A percentile compares a stretch with the other conserved stretches of the same genome.
Conservation (phyloP, 2,888 invertebrate genomes). For the Xestia sexstrigata region DNA sequence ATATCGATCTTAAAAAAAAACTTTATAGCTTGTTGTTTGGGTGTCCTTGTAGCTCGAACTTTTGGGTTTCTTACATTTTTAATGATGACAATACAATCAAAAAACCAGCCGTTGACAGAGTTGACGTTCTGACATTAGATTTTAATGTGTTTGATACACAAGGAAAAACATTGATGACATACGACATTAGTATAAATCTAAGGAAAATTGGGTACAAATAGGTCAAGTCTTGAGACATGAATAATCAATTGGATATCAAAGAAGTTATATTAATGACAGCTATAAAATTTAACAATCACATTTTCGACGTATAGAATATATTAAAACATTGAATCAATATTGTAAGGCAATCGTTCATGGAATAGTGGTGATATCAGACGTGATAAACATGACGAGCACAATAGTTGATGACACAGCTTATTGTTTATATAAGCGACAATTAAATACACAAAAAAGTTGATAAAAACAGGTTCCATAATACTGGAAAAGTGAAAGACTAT, state of each 20-base stretch:
- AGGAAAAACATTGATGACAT: slow-evolving; percentile 53
- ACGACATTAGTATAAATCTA: slow-evolving; percentile 54
- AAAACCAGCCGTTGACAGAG: slow-evolving; percentile 43
- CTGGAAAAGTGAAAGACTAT: slow-evolving; percentile 48
- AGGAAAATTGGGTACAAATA: slow-evolving; percentile 65
- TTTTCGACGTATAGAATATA: slow-evolving; percentile 61
- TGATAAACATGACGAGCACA: slow-evolving; percentile 66
- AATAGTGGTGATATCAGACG: slow-evolving; percentile 63
- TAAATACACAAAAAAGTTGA: slow-evolving; percentile 61
- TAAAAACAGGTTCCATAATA: slow-evolving; percentile 46
- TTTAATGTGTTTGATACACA: slow-evolving; percentile 45
- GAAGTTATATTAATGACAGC: slow-evolving; percentile 63
- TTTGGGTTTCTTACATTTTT: slow-evolving; percentile 51
- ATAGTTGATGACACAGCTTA: slow-evolving; percentile 67
- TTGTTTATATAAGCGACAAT: slow-evolving; percentile 72
- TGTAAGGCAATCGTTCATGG: slow-evolving; percentile 65
- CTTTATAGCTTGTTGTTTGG: slow-evolving; percentile 57
- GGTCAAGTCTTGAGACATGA: slow-evolving; percentile 60
- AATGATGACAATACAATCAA: slow-evolving; percentile 46
- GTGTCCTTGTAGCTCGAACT: slow-evolving; percentile 54
- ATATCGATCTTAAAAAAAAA: slow-evolving; percentile 58
- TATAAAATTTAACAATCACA: slow-evolving; percentile 68
- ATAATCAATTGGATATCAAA: slow-evolving; percentile 66
- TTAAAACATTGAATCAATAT: slow-evolving; percentile 69
- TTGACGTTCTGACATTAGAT: slow-evolving; percentile 48